phyloP scores from a whole-genome alignment of 2,888 invertebrate genomes.

The Timema podura region DNA sequence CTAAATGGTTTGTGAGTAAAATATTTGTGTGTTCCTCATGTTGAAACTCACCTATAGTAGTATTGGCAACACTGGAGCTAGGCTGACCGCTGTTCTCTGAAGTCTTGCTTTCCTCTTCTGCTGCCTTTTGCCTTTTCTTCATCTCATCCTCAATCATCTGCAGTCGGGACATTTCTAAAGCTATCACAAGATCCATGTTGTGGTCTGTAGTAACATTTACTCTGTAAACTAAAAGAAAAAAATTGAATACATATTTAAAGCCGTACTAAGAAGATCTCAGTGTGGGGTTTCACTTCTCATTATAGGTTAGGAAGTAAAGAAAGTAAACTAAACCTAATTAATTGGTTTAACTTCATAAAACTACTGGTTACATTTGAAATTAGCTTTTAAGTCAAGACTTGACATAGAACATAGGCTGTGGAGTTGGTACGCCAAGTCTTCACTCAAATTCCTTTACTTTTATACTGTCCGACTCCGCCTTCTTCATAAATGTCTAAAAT shows the following conservation, averaged over 20 bases:
- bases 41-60: neutral
- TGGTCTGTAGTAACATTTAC: conserved; percentile 46
- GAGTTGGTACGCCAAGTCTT: no score
- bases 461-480: no score
- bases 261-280: neutral
- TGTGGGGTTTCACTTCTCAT: neutral
- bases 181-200: conserved; percentile 61
- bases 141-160: conserved; percentile 61
- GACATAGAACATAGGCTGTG: no score
- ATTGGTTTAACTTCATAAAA: no score
- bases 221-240: conserved; percentile 35
- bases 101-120: conserved; percentile 23
- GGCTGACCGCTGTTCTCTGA: no score
- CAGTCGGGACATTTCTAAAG: conserved; percentile 63
- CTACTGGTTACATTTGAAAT: no score
- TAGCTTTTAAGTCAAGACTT: no score
- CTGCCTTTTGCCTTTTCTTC: conserved; percentile 44
- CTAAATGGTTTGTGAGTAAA: no score
- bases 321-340: no score
- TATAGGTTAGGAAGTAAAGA: no score
- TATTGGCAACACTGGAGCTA: conserved; percentile 14
- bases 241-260: neutral
- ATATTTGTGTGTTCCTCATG: neutral
- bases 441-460: no score
- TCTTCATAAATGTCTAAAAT: no score